Percentiles rank a stretch among this genome's conserved stretches.
phyloP scores from a whole-genome alignment of 2,888 invertebrate genomes.

The Stramonita haemastoma region DNA sequence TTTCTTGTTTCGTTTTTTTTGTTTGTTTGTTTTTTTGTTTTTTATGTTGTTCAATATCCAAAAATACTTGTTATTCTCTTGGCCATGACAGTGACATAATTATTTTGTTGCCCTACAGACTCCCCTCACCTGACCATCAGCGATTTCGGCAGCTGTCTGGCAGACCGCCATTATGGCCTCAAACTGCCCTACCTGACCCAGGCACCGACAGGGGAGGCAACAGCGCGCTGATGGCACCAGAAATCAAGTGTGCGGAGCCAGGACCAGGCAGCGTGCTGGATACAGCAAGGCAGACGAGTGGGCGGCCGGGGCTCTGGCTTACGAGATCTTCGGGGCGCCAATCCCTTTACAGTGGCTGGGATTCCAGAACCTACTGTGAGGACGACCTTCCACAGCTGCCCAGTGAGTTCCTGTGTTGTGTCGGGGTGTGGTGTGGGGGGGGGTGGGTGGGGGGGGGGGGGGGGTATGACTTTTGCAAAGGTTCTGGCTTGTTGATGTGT shows the following conservation, averaged over 20 bases:
- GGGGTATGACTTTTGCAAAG: no score
- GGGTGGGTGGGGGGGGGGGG: no score
- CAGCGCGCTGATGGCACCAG: constrained; percentile 90
- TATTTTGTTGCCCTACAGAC: constrained; percentile 45
- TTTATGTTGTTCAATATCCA: no score
- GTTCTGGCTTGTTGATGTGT: no score
- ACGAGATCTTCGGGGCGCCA: constrained; percentile 88
- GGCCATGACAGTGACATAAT: no score
- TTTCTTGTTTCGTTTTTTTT: no score
- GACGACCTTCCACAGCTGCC: constrained; percentile 75
- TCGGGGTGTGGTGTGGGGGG: no score
- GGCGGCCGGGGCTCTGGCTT: constrained; percentile 90
- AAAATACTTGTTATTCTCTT: background rate
- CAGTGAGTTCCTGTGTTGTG: constrained; percentile 43
- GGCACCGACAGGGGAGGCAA: constrained; percentile 89
- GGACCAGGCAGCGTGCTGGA: constrained; percentile 85
- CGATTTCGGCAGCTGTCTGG: constrained; percentile 92
- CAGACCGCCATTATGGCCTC: constrained; percentile 82
- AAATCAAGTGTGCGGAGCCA: constrained; percentile 82
- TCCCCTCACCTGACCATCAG: constrained; percentile 85
- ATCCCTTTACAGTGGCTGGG: constrained; percentile 83
- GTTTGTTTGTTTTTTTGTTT: no score
- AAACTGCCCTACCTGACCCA: constrained; percentile 82
- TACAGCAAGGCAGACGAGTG: constrained; percentile 90
- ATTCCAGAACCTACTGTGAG: constrained; percentile 70